Evolutionary conservation across 2,888 invertebrate species (phyloP), one percentile per base, ranked within the genome.

Genomic region (Sphaeridia pumilis): DNA sequence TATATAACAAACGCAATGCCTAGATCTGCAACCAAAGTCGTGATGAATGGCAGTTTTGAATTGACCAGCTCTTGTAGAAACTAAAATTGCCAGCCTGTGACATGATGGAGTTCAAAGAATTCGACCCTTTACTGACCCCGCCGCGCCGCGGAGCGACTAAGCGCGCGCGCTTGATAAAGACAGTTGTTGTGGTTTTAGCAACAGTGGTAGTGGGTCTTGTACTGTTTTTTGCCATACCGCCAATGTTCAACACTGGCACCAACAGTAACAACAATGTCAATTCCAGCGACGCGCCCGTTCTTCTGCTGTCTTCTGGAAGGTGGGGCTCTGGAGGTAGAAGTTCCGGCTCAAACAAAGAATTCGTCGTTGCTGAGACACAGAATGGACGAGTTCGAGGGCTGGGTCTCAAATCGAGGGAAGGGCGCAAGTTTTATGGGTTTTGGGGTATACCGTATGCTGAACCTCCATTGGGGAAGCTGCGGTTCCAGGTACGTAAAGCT

Each of bases 361-460:
- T 7, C 17, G 5, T 17, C 4, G 27, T 45, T 45, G 45, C 27
- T 5, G 28, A 25, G 17, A 45, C 45, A 3, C 17, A 14, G 4
- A 26, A 38, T 38, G 51, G 51, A 5, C 14, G 24, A 12, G 28
- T 51, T 22, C 35, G 38, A 3, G 51, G 51, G 1, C n/a, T 2
- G 3, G 35, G 20, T n/a, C 20, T 36, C 3, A 24, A 46, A 24
- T 46, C 51, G 2, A 17, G 51, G 5, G 35, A 45, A 20, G 51
- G 51, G 12, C 28, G 46, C 21, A 17, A 26, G 25, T 51, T 17
- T 21, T 38, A 25, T 21, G 49, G 27, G n/a, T 49, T 49, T 42
- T 49, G 41, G 17, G 27, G n/a, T 3, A 42, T 49, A 4, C 49
- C 49, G 17, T 49, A 49, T 49, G 49, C 49, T 21, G 49, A 49